phyloP scores from a whole-genome alignment of 2,888 invertebrate species.

The Pollenia griseotomentosa region DNA sequence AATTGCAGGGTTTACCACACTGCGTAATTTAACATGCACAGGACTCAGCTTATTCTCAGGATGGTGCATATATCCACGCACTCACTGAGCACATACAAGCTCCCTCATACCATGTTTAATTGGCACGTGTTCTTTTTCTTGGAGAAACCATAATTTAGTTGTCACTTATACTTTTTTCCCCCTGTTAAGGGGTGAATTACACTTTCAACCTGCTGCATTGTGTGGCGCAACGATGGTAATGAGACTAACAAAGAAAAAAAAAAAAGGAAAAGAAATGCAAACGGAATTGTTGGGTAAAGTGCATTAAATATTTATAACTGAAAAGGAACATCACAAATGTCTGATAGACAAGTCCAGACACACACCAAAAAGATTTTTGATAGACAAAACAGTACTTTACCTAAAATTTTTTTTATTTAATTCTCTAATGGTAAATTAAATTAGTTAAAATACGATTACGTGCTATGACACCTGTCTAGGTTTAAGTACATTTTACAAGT shows the following conservation, averaged over 20 bases:
- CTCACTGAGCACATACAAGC: not conserved
- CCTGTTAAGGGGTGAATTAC: slow-evolving; percentile 37
- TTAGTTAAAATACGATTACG: slow-evolving; percentile 68
- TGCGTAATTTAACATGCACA: slow-evolving; percentile 71
- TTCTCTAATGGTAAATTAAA: slow-evolving; percentile 69
- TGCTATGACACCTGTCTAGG: slow-evolving; percentile 62
- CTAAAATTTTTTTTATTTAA: slow-evolving; percentile 25
- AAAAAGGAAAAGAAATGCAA: not conserved
- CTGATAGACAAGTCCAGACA: slow-evolving; percentile 42
- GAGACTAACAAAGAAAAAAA: not conserved
- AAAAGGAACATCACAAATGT: not conserved
- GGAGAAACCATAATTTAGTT: slow-evolving; percentile 72
- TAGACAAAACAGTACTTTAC: slow-evolving; percentile 21
- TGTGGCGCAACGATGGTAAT: not conserved
- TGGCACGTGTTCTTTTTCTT: slow-evolving; percentile 65
- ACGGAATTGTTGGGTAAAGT: slow-evolving; percentile 43
- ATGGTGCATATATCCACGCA: slow-evolving; percentile 22
- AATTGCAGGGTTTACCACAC: slow-evolving; percentile 69
- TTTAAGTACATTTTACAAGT: slow-evolving; percentile 30
- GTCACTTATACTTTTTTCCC: slow-evolving; percentile 57
- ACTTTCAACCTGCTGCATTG: slow-evolving; percentile 40
- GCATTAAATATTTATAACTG: slow-evolving; percentile 70
- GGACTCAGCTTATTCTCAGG: slow-evolving; percentile 38
- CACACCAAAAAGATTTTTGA: not conserved
- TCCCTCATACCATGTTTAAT: slow-evolving; percentile 19